A percentile compares a stretch with the other conserved stretches of the same genome.
These are phyloP conservation scores for Echinarachnius parma DNA, from an alignment of 53 echinoderm and acorn worm species.

Conservation along the genomic window DNA sequence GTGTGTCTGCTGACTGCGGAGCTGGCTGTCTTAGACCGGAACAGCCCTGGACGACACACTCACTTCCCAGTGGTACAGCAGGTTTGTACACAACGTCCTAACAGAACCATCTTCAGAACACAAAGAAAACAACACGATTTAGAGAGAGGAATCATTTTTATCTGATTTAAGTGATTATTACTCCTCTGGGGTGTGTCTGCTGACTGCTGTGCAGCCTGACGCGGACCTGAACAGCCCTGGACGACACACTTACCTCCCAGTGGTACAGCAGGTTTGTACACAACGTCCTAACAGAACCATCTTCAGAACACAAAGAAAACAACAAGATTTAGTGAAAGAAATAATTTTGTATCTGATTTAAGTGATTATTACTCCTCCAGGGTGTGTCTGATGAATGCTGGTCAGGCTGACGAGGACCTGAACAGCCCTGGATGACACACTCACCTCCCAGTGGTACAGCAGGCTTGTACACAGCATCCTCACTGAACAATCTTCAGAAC, in stretches of 20 bases:
- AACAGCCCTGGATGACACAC: constrained; percentile 58
- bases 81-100: constrained; percentile 44
- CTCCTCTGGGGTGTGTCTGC: too few relatives aligned
- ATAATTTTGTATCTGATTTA: too few relatives aligned
- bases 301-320: too few relatives aligned
- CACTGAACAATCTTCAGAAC: constrained; percentile 26
- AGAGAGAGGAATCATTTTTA: too few relatives aligned
- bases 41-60: constrained; percentile 60
- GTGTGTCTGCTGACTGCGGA: constrained; percentile 46
- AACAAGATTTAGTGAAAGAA: too few relatives aligned
- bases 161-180: too few relatives aligned
- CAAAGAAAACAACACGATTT: too few relatives aligned
- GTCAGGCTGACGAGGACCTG: constrained; percentile 67
- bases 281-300: constrained; percentile 38
- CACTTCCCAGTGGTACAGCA: constrained; percentile 67
- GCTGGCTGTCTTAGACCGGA: constrained; percentile 60
- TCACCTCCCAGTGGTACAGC: constrained; percentile 66
- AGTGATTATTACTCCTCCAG: too few relatives aligned
- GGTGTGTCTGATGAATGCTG: too few relatives aligned
- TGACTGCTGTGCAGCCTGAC: too few relatives aligned
- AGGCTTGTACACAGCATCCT: constrained; percentile 49
- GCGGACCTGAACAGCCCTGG: constrained; percentile 64
- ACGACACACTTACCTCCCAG: constrained; percentile 65
- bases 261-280: constrained; percentile 57
- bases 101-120: constrained; percentile 32